Percentiles rank a stretch among this genome's conserved stretches.
Conservation (phyloP, 2,888 invertebrate genomes). For the Erebia ligea region DNA sequence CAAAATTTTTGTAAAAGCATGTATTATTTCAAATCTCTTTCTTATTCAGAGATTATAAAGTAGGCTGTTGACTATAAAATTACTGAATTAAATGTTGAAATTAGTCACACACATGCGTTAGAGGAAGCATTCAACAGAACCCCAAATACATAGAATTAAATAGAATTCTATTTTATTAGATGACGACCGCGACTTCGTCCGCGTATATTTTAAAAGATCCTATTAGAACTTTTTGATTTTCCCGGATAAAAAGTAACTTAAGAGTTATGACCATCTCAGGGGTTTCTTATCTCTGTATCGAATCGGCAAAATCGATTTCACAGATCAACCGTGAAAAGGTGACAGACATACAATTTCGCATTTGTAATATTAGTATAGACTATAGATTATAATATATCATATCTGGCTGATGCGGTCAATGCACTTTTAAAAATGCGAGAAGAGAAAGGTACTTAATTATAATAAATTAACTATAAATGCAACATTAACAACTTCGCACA, state of each 20-base stretch:
- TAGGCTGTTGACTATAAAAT: not conserved
- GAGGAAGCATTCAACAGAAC: not conserved
- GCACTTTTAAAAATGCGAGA: not conserved
- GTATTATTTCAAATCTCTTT: not conserved
- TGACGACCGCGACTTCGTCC: too few species aligned
- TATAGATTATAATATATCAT: not conserved
- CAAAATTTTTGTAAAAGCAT: not conserved
- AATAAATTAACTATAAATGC: not conserved
- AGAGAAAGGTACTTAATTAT: constrained; percentile 5
- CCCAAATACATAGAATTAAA: constrained; percentile 6
- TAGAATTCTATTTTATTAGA: not conserved
- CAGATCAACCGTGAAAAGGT: too few species aligned
- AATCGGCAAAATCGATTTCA: too few species aligned
- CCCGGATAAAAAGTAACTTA: too few species aligned
- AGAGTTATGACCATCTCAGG: too few species aligned
- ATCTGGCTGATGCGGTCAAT: not conserved
- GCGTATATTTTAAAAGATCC: too few species aligned
- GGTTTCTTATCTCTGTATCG: too few species aligned
- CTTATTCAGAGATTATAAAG: too few species aligned
- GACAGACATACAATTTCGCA: too few species aligned
- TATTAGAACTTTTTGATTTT: too few species aligned
- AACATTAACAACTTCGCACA: not conserved
- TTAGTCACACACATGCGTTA: not conserved
- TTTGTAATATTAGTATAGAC: too few species aligned
- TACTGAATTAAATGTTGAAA: not conserved